These are phyloP conservation scores for Ashinkailepas kermadecensis DNA, from an alignment of 2,888 invertebrate genomes.

Conservation along the genomic window DNA sequence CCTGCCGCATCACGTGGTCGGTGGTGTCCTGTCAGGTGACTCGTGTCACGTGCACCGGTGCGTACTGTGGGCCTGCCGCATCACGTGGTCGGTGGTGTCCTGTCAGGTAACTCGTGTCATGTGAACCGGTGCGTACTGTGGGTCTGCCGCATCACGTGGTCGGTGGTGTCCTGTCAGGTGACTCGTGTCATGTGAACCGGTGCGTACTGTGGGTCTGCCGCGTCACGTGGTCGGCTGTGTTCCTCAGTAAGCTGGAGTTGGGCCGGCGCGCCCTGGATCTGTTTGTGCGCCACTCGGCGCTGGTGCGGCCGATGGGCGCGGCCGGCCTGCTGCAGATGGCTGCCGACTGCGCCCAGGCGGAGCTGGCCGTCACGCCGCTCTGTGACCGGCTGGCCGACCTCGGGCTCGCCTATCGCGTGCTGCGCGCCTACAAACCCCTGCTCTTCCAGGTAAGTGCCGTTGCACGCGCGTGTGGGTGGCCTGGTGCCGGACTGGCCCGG, in stretches of 20 bases:
- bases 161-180: no score
- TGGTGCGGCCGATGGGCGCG: conserved; percentile 69
- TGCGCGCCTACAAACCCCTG: conserved; percentile 74
- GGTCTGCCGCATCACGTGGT: no score
- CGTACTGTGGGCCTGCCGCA: no score
- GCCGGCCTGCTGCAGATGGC: conserved; percentile 73
- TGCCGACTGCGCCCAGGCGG: conserved; percentile 54
- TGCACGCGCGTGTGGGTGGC: not conserved
- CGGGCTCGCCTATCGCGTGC: conserved; percentile 59
- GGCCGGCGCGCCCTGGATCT: conserved; percentile 71
- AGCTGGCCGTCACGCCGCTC: conserved; percentile 50
- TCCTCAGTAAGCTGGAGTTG: conserved; percentile 40
- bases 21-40: no score
- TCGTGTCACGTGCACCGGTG: no score
- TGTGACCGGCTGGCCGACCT: conserved; percentile 51
- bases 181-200: no score
- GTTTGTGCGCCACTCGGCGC: conserved; percentile 77
- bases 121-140: no score
- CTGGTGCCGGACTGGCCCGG: not conserved
- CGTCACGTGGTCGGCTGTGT: no score
- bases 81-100: no score
- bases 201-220: no score
- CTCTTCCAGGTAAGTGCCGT: conserved; percentile 52
- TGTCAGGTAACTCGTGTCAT: no score
- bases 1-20: no score